Conservation (phyloP, 2,797 vertebrate species). For the Phyllotis vaccarum region DNA sequence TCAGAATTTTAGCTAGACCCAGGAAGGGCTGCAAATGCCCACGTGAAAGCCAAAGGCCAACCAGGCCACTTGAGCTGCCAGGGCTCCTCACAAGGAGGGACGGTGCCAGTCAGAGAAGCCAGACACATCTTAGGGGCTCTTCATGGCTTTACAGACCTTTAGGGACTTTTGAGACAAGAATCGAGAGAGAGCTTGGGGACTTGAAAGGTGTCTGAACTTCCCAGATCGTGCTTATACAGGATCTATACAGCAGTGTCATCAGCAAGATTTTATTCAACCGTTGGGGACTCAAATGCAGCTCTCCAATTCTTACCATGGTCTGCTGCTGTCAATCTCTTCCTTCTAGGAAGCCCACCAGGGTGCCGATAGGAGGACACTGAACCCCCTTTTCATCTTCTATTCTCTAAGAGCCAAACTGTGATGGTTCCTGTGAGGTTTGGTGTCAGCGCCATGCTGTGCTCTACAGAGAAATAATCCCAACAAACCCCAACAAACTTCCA, state of each 20-base stretch:
- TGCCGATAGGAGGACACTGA: background rate
- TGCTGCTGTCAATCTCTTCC: background rate
- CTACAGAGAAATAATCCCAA: background rate
- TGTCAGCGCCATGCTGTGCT: background rate
- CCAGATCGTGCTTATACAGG: no score
- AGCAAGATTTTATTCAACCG: background rate
- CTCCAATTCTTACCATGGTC: background rate
- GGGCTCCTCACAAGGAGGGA: background rate
- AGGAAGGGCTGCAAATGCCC: background rate
- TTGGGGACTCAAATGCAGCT: background rate
- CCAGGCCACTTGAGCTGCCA: background rate
- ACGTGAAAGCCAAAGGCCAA: background rate
- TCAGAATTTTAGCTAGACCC: background rate
- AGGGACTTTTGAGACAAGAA: background rate
- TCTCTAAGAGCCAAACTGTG: background rate
- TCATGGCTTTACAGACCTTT: background rate
- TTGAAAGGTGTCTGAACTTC: background rate
- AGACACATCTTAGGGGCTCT: background rate
- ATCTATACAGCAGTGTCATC: background rate
- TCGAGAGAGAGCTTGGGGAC: background rate
- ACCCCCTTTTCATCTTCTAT: background rate
- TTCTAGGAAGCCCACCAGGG: background rate
- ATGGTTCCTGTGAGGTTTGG: background rate
- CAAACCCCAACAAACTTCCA: background rate
- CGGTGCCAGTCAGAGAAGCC: background rate